Conservation (phyloP, 2,113 vertebrate species). For the Oncorhynchus masou region DNA sequence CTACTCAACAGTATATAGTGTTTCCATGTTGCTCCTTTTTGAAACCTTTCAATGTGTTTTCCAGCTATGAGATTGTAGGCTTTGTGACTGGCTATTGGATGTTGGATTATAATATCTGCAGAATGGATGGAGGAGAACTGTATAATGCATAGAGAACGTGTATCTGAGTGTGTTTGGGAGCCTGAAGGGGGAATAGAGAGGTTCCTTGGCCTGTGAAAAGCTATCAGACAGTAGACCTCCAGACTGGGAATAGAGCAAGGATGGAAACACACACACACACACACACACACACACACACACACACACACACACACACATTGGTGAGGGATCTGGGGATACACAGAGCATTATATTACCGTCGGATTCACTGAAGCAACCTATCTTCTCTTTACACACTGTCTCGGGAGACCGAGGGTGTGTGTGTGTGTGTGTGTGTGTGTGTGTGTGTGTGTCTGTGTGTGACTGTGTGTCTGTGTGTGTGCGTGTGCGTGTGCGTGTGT, state of each 20-base stretch:
- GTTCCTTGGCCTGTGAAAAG: conserved; percentile 50
- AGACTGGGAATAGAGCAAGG: conserved; percentile 65
- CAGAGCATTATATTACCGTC: conserved; percentile 64
- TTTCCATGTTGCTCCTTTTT: too few species aligned
- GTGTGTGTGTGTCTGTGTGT: conserved; percentile 19
- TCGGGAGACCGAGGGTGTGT: conserved; percentile 45
- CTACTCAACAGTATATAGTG: too few species aligned
- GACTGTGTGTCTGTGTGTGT: too few species aligned
- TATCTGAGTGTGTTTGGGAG: conserved; percentile 13
- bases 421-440: too few species aligned
- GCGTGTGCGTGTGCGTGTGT: too few species aligned
- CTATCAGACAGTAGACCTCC: conserved; percentile 55
- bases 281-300: conserved; percentile 49
- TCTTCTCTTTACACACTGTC: conserved; percentile 56
- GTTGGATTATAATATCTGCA: too few species aligned
- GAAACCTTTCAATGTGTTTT: too few species aligned
- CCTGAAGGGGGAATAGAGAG: not conserved
- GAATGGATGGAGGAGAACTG: too few species aligned
- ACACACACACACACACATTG: conserved; percentile 60
- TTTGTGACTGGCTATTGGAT: too few species aligned
- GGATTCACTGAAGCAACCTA: conserved; percentile 59
- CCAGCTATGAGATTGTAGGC: too few species aligned
- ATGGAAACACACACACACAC: conserved; percentile 35
- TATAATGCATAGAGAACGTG: conserved; percentile 13
- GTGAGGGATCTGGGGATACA: conserved; percentile 67